Evolutionary conservation across 1,140 invertebrate genomes (phyloP), one percentile per base, ranked within the genome.

Genomic region (Choristoneura fumiferana): DNA sequence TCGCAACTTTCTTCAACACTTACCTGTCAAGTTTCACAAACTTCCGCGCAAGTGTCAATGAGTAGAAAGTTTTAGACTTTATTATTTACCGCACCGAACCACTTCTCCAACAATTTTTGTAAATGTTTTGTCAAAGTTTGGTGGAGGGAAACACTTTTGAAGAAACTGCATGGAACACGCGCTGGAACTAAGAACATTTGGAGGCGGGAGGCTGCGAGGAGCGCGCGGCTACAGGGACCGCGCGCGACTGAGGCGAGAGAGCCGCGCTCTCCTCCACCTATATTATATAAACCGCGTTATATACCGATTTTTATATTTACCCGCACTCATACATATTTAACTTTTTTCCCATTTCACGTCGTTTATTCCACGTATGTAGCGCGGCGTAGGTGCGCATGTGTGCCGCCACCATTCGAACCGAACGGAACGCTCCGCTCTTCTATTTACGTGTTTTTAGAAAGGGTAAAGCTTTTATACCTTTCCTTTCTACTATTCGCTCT

Each of bases 281-380:
- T 83, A 82, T 83, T 84, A 88, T 81, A 86, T 86, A 87, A 81
- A 82, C 79, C 69, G 67, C 63, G 75, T 70, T 86, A 88, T 86
- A 85, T 86, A 86, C 83, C 82, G 81, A 88, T 88, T 88, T 88
- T 86, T 88, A 88, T 88, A 88, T 88, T 88, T 88, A 84, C 85
- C 83, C 85, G 71, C 85, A 88, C 85, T 86, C 83, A 86, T 88
- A 88, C 83, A 88, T 88, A 88, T 88, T 88, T 86, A 86, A 88
- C 81, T 86, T 88, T 88, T 88, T 88, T 88, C 81, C 83, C 84
- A 87, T 87, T 86, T 86, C 81, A 86, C 78, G 73, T 86, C 81
- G 83, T 84, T 84, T 88, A 85, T 86, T 80, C 81, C 67, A 62
- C 81, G 81, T 85, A 81, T 87, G 81, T 85, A 72, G 81, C 65